phyloP scores from a whole-genome alignment of 2,888 invertebrate genomes.

The Aleiodes testaceus region DNA sequence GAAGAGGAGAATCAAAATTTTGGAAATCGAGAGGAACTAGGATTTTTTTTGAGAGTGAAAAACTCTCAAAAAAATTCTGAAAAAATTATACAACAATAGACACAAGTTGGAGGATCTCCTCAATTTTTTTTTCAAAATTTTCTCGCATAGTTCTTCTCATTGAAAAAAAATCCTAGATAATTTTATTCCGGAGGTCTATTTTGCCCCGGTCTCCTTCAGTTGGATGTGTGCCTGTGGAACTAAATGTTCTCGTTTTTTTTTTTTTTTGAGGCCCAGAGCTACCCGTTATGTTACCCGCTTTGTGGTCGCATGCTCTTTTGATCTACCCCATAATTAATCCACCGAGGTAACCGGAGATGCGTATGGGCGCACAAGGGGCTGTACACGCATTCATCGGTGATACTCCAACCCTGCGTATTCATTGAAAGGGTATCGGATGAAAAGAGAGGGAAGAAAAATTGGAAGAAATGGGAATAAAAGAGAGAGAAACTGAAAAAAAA shows the following conservation, averaged over 20 bases:
- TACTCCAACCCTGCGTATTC: conserved; percentile 58
- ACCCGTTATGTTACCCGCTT: conserved; percentile 68
- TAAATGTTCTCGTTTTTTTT: conserved; percentile 43
- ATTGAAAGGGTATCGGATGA: conserved; percentile 70
- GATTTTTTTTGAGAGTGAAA: no score
- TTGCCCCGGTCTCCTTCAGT: not conserved
- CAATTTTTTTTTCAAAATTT: no score
- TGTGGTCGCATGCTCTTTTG: conserved; percentile 71
- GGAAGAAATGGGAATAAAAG: conserved; percentile 18
- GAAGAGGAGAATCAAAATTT: not conserved
- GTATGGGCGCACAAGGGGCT: conserved; percentile 63
- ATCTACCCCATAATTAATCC: conserved; percentile 72
- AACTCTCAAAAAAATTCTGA: no score
- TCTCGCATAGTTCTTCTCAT: no score
- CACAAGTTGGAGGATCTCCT: no score
- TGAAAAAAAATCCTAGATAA: no score
- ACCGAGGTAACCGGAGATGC: conserved; percentile 70
- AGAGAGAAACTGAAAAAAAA: conserved; percentile 33
- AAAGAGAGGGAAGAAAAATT: conserved; percentile 46
- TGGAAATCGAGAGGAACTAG: no score
- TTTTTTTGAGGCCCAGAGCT: conserved; percentile 52
- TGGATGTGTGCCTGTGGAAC: not conserved
- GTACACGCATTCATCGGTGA: conserved; percentile 61
- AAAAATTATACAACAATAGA: no score
- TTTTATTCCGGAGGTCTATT: no score